Conservation (phyloP, 1,140 invertebrate species). For the Latrodectus geometricus region DNA sequence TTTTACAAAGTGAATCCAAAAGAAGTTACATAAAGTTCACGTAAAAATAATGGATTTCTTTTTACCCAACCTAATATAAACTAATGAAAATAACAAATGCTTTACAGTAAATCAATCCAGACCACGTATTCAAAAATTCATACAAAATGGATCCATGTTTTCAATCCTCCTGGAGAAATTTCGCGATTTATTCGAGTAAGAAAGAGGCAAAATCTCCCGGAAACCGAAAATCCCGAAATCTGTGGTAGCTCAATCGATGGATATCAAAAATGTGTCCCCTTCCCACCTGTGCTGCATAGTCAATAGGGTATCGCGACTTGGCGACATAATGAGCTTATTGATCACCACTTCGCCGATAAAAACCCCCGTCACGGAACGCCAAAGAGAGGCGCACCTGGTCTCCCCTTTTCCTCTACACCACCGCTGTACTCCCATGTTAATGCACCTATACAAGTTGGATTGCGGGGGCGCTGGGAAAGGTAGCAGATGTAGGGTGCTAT, state of each 20-base stretch:
- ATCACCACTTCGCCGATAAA: conserved; percentile 14
- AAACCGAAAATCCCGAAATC: not conserved
- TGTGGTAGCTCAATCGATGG: conserved; percentile 14
- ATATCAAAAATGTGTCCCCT: not conserved
- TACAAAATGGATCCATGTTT: no score
- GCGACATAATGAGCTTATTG: conserved; percentile 40
- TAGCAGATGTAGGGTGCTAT: not conserved
- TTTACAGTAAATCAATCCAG: no score
- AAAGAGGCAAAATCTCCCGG: no score
- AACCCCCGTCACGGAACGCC: conserved; percentile 32
- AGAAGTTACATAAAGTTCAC: no score
- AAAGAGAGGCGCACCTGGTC: conserved; percentile 19
- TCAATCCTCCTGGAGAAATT: no score
- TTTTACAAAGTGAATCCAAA: no score
- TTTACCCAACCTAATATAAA: no score
- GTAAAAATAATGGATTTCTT: no score
- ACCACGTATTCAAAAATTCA: no score
- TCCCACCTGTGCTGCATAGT: not conserved
- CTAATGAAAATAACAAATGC: no score
- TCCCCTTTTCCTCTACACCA: not conserved
- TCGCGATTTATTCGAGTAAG: no score
- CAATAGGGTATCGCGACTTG: not conserved
- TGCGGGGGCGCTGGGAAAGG: not conserved
- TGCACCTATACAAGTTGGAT: not conserved
- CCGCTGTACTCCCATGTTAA: not conserved